A percentile compares a stretch with the other conserved stretches of the same genome.
Conservation (phyloP, 92 coral and sea anemone genomes). For the Porites lobata region DNA sequence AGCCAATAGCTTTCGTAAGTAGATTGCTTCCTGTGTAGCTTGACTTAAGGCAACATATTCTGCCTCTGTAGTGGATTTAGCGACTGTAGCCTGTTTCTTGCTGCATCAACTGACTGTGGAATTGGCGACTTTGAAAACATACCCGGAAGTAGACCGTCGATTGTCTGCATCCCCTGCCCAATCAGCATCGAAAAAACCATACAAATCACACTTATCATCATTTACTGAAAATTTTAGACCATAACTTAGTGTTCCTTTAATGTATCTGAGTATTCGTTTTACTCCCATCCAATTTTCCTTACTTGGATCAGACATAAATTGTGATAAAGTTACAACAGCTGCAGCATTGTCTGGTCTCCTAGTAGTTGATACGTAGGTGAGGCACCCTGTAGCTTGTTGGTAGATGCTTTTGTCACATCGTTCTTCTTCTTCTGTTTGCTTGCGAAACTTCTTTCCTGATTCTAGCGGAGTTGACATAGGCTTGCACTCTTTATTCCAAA, state of each 20-base stretch:
- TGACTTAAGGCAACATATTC: constrained; percentile 52
- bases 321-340: constrained; percentile 9
- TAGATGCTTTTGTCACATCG: no score
- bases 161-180: constrained; percentile 48
- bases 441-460: no score
- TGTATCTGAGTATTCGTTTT: constrained; percentile 18
- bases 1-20: no score
- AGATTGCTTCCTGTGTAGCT: background rate
- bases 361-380: no score
- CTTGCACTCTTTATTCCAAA: constrained; percentile 71
- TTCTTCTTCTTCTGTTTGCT: no score
- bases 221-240: constrained; percentile 30
- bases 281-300: constrained; percentile 8
- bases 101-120: constrained; percentile 30
- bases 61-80: constrained; percentile 23
- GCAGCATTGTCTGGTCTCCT: no score
- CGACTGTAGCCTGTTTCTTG: constrained; percentile 4
- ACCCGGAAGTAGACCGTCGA: no score
- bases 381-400: no score
- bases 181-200: constrained; percentile 48
- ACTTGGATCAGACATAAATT: constrained; percentile 46
- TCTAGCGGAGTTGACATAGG: no score
- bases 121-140: no score
- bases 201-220: constrained; percentile 23
- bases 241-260: constrained; percentile 44